A percentile compares a stretch with the other conserved stretches of the same genome.
Evolutionary conservation across 2,888 invertebrate genomes (phyloP).

Genomic region (Trissoscelio sp.): DNA sequence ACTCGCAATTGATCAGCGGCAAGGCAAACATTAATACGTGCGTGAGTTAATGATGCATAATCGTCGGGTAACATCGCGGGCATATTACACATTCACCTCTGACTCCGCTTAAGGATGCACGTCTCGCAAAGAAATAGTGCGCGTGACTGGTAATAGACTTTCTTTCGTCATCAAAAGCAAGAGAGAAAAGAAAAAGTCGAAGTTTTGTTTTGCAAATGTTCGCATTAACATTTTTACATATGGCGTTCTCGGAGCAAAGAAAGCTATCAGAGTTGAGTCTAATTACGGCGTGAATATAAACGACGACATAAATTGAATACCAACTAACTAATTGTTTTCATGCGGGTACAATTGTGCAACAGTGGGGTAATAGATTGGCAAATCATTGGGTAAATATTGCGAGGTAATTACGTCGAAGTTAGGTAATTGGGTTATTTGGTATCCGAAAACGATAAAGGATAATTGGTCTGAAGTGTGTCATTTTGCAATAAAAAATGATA

Average conservation of each 20-base stretch:
- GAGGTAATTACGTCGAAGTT: constrained; percentile 14
- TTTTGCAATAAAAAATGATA: too few relatives aligned
- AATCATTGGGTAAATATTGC: constrained; percentile 28
- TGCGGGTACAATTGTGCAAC: constrained; percentile 49
- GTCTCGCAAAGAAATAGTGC: constrained; percentile 61
- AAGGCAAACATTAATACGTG: constrained; percentile 46
- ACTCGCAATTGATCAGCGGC: constrained; percentile 19
- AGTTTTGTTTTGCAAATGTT: constrained; percentile 60
- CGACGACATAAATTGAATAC: constrained; percentile 13
- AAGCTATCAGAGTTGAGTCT: constrained; percentile 44
- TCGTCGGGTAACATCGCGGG: constrained; percentile 37
- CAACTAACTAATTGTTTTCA: constrained; percentile 29
- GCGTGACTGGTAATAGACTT: constrained; percentile 64
- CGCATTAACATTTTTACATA: constrained; percentile 52
- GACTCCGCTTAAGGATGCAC: constrained; percentile 59
- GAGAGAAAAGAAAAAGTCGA: constrained; percentile 63
- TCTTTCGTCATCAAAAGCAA: constrained; percentile 63
- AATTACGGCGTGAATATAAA: constrained; percentile 42
- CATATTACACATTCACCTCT: constrained; percentile 62
- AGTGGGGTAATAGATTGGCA: constrained; percentile 36
- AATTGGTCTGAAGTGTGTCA: too few relatives aligned
- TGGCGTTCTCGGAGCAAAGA: constrained; percentile 30
- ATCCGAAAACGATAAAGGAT: neutral
- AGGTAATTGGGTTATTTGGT: constrained; percentile 17
- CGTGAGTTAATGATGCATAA: constrained; percentile 57